Percentiles rank a stretch among this genome's conserved stretches.
These are phyloP conservation scores for Acrocephalus kingi DNA, from an alignment of 2,113 vertebrate genomes.

Conservation along the genomic window DNA sequence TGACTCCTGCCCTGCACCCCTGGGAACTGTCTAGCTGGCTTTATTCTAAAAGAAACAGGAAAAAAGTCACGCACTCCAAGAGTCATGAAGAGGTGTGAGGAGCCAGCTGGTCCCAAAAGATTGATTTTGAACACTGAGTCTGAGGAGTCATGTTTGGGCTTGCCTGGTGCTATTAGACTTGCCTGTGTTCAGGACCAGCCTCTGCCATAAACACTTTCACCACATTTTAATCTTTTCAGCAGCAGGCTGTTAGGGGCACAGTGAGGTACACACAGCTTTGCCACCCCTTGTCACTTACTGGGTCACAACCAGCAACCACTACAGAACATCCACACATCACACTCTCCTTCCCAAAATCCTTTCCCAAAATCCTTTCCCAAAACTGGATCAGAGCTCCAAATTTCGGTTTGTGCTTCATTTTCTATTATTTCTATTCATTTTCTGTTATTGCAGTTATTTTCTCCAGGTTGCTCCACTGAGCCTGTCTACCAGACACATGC, in stretches of 20 bases:
- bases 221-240: not conserved
- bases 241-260: not conserved
- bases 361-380: not conserved
- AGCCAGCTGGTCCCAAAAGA: constrained; percentile 18
- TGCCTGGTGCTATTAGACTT: not conserved
- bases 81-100: constrained; percentile 6
- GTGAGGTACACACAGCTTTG: not conserved
- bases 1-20: not conserved
- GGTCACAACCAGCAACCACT: not conserved
- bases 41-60: constrained; percentile 16
- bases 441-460: not conserved
- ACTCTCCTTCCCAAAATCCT: not conserved
- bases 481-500: not conserved
- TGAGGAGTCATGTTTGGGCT: not conserved
- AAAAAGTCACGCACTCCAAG: not conserved
- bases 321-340: not conserved
- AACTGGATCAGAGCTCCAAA: not conserved
- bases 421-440: not conserved
- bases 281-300: not conserved
- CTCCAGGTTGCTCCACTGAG: not conserved
- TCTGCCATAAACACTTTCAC: not conserved
- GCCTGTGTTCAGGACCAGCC: not conserved
- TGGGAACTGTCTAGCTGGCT: not conserved
- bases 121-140: not conserved
- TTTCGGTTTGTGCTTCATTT: not conserved